These are phyloP conservation scores for Drosophila triauraria DNA, from an alignment of 1,140 invertebrate species.

Conservation along the genomic window DNA sequence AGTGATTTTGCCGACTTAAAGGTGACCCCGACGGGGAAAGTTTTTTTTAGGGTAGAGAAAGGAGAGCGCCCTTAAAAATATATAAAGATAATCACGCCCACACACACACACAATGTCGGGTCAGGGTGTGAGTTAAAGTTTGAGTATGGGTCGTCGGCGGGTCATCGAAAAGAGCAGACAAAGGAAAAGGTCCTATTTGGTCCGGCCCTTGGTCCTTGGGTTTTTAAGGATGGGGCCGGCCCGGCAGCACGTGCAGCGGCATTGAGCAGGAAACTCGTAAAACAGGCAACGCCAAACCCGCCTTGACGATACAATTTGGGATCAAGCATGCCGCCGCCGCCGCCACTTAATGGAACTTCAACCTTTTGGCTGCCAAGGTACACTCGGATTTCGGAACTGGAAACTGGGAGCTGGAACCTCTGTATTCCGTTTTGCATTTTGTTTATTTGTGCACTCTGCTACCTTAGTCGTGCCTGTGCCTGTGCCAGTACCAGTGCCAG, in stretches of 20 bases:
- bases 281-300: conserved; percentile 30
- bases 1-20: conserved; percentile 26
- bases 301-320: conserved; percentile 61
- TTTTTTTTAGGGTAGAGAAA: neutral
- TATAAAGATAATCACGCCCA: conserved; percentile 23
- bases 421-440: conserved; percentile 52
- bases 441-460: conserved; percentile 32
- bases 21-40: conserved; percentile 8
- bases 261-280: conserved; percentile 77
- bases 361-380: conserved; percentile 16
- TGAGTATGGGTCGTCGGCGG: conserved; percentile 4
- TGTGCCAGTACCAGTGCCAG: neutral
- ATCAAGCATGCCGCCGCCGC: conserved; percentile 27
- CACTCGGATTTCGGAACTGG: conserved; percentile 14
- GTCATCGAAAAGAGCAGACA: conserved; percentile 30
- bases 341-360: conserved; percentile 43
- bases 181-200: conserved; percentile 15
- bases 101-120: neutral
- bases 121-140: conserved; percentile 2
- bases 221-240: conserved; percentile 19
- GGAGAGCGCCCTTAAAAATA: conserved; percentile 2
- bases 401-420: neutral
- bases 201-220: neutral
- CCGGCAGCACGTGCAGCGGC: conserved; percentile 60
- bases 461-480: conserved; percentile 1